These are phyloP conservation scores for Amniataba percoides DNA, from an alignment of 2,797 vertebrate species.

Conservation along the genomic window DNA sequence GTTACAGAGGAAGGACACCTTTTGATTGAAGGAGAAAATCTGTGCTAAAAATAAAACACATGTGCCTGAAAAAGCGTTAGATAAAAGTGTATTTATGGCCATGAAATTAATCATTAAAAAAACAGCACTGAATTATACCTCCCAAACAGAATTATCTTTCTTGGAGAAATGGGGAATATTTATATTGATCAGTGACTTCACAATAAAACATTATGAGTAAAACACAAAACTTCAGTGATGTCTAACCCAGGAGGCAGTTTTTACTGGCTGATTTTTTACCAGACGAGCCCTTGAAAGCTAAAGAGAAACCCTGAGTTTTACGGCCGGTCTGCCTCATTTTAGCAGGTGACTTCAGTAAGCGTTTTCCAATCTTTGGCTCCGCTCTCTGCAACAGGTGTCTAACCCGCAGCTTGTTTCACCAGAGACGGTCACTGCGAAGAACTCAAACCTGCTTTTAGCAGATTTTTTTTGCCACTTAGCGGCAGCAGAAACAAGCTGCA, in stretches of 20 bases:
- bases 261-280: conserved; percentile 47
- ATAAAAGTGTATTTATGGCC: not conserved
- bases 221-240: conserved; percentile 7
- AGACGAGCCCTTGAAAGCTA: conserved; percentile 34
- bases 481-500: not conserved
- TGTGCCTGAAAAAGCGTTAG: not conserved
- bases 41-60: not conserved
- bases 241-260: conserved; percentile 12
- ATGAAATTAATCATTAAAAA: conserved; percentile 2
- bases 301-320: conserved; percentile 46
- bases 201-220: conserved; percentile 2
- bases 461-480: not conserved
- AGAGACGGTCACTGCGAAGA: conserved; percentile 23
- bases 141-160: not conserved
- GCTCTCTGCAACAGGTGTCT: conserved; percentile 64
- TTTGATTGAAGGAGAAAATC: not conserved
- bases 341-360: conserved; percentile 65
- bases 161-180: not conserved
- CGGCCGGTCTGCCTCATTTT: conserved; percentile 38
- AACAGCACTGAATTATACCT: not conserved
- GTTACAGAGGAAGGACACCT: not conserved
- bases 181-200: not conserved
- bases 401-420: conserved; percentile 21
- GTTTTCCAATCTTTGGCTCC: conserved; percentile 58
- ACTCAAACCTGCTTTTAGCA: not conserved